Conservation (phyloP, 2,888 invertebrate genomes). For the Petrophora chlorosata region DNA sequence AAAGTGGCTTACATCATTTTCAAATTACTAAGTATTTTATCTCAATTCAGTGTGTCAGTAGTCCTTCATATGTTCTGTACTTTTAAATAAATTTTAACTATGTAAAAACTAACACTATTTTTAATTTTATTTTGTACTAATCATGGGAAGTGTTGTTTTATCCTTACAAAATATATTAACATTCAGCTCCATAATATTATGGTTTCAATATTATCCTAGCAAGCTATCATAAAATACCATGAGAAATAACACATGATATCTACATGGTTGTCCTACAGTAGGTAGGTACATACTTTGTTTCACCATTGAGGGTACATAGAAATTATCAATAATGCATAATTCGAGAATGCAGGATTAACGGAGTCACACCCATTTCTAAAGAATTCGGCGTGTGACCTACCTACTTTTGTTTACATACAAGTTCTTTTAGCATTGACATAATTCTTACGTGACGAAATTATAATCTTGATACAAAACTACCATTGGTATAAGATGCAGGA, state of each 20-base stretch:
- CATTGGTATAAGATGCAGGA: conserved; percentile 8
- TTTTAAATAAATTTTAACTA: conserved; percentile 83
- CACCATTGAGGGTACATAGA: no score
- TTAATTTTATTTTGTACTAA: conserved; percentile 85
- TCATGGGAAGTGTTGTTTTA: conserved; percentile 84
- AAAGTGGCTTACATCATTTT: conserved; percentile 83
- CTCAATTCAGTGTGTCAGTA: conserved; percentile 84
- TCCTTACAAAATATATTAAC: conserved; percentile 84
- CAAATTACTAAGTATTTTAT: conserved; percentile 82
- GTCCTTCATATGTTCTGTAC: conserved; percentile 83
- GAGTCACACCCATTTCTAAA: conserved; percentile 16
- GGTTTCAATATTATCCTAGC: conserved; percentile 73
- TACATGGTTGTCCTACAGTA: no score
- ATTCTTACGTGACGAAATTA: conserved; percentile 14
- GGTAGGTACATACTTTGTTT: no score
- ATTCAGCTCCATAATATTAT: conserved; percentile 81
- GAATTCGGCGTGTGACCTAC: conserved; percentile 21
- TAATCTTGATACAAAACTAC: no score
- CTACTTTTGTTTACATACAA: conserved; percentile 17
- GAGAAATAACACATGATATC: no score
- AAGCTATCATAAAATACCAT: conserved; percentile 34
- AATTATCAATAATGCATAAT: not conserved
- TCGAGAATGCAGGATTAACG: conserved; percentile 16
- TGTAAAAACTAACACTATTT: conserved; percentile 84
- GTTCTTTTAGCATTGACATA: conserved; percentile 17